Evolutionary conservation across 2,888 invertebrate species (phyloP), one percentile per base, ranked within the genome.

Genomic region (Scaptomyza cyrtandrae): DNA sequence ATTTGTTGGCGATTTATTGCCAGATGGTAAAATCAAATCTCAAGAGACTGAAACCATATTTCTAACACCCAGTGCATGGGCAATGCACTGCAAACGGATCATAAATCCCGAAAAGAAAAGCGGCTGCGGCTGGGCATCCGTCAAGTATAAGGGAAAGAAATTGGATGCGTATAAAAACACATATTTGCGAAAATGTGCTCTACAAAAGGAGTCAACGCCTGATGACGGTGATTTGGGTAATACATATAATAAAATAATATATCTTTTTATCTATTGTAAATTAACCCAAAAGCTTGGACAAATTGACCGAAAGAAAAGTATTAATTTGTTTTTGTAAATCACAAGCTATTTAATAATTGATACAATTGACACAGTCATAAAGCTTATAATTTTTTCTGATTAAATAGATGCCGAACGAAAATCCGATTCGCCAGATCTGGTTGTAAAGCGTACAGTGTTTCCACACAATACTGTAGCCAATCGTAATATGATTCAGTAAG

Each of bases 51-150:
- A 96, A 90, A 96, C 97, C 70, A 94, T 97, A 85, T 98, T 97
- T 91, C 95, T 96, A 71, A 97, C 97, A 1, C 98, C 98, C 2
- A 97, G 97, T 83, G 97, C 98, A 2, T 98, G 98, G 98, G 98
- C 97, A 0, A 96, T 97, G 91, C 96, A 97, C 89, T 98, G 98
- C 89, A 98, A 98, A 90, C 94, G 97, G 76, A 96, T 97, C 62
- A 96, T 98, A 54, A 97, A 98, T 92, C 97, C 98, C 0, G 96
- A 96, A 72, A 97, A 97, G 91, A 96, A 97, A 88, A 97, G 97
- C 41, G 97, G 97, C 1, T 98, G 97, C 93, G 98, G 98, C 2
- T 98, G 98, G 98, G 97, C 97, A 3, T 97, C 97, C 3, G 97
- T 97, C 37, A 96, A 96, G 88, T 98, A 97, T 88, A 95, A 95